Conservation (phyloP, 2,888 invertebrate species). For the Ryuthela nishihirai region DNA sequence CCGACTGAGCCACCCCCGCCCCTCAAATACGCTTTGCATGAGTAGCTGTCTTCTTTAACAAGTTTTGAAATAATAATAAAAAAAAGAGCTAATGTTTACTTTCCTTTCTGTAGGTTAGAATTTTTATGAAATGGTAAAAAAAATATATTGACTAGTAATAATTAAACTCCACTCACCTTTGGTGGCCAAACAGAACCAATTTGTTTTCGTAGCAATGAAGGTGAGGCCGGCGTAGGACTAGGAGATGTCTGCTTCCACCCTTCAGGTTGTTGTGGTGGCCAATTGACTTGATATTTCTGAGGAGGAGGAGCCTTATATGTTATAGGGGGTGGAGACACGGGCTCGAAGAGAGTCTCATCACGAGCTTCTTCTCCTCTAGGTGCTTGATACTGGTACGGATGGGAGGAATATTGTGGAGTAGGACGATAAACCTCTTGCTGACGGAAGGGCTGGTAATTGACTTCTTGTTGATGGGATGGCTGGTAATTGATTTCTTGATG, state of each 20-base stretch:
- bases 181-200: slow-evolving; percentile 27
- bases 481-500: slow-evolving; percentile 3
- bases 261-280: slow-evolving; percentile 21
- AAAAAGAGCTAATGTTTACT: too few species aligned
- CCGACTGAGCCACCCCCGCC: too few species aligned
- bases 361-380: too few species aligned
- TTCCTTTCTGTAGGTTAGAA: too few species aligned
- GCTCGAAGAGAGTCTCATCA: slow-evolving; percentile 27
- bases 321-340: slow-evolving; percentile 26
- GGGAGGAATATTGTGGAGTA: too few species aligned
- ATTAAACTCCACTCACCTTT: slow-evolving; percentile 28
- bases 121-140: too few species aligned
- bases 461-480: neutral
- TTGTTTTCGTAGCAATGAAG: slow-evolving; percentile 1
- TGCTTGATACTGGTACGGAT: too few species aligned
- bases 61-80: too few species aligned
- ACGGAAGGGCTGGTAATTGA: neutral
- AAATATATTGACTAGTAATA: too few species aligned
- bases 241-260: neutral
- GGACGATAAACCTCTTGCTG: too few species aligned
- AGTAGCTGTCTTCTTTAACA: too few species aligned
- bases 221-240: slow-evolving; percentile 4
- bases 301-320: slow-evolving; percentile 29
- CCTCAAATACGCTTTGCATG: too few species aligned
- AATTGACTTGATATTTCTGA: slow-evolving; percentile 14